Evolutionary conservation across 1,140 invertebrate species (phyloP).

Genomic region (Eupeodes corollae): DNA sequence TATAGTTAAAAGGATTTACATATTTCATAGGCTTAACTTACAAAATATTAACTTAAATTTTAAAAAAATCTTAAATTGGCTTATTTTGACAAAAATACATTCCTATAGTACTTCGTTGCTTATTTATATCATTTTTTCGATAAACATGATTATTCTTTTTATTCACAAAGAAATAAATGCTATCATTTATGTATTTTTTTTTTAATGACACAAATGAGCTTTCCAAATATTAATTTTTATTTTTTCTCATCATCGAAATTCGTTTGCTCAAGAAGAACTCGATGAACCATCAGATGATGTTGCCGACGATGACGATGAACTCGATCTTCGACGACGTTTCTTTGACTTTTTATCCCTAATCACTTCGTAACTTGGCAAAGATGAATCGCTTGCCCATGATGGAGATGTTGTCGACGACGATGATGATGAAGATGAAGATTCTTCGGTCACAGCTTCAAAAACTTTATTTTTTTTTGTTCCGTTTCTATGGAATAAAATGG

Average conservation of each 20-base stretch:
- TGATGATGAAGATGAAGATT: slow-evolving; percentile 17
- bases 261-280: slow-evolving; percentile 15
- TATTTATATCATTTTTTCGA: no score
- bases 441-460: slow-evolving; percentile 30
- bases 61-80: no score
- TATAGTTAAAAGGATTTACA: no score
- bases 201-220: no score
- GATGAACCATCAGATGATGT: slow-evolving; percentile 8
- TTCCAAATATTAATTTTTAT: not conserved
- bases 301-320: slow-evolving; percentile 16
- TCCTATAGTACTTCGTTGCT: no score
- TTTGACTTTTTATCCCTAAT: slow-evolving; percentile 29
- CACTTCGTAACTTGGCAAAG: slow-evolving; percentile 34
- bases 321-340: slow-evolving; percentile 14
- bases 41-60: no score
- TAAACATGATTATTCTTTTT: no score
- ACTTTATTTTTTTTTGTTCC: slow-evolving; percentile 22
- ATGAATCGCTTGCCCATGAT: slow-evolving; percentile 30
- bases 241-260: not conserved
- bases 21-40: no score
- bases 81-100: no score
- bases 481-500: not conserved
- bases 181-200: no score
- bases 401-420: slow-evolving; percentile 19
- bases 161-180: no score